Percentiles rank a stretch among this genome's conserved stretches.
These are phyloP conservation scores for Muscidifurax raptorellus DNA, from an alignment of 1,140 invertebrate species.

Conservation along the genomic window DNA sequence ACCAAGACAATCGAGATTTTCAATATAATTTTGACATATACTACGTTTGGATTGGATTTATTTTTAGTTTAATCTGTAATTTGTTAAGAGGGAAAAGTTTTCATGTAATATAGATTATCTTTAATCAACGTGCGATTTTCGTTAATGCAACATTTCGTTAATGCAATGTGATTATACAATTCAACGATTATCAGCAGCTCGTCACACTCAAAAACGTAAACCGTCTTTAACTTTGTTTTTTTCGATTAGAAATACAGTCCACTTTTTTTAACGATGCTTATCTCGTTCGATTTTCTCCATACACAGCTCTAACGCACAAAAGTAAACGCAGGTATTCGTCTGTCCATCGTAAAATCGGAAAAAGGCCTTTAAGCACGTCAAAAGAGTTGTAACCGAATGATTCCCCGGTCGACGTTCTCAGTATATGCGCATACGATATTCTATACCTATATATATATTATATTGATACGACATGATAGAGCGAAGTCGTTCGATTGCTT, in stretches of 20 bases:
- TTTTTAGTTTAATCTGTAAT: not conserved
- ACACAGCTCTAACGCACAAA: not conserved
- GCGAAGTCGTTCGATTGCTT: not conserved
- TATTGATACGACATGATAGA: not conserved
- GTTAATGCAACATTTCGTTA: not conserved
- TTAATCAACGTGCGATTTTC: not conserved
- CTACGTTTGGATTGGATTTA: not conserved
- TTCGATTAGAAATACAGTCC: not conserved
- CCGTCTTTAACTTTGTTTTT: not conserved
- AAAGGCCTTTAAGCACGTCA: not conserved
- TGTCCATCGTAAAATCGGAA: not conserved
- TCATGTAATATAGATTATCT: slow-evolving; percentile 17
- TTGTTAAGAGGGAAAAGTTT: slow-evolving; percentile 14
- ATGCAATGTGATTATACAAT: slow-evolving; percentile 1
- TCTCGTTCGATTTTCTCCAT: not conserved
- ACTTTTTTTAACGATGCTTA: not conserved
- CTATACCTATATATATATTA: not conserved
- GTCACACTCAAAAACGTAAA: slow-evolving; percentile 28
- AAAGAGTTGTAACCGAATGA: no score
- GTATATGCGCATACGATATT: no score
- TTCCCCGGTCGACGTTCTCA: no score
- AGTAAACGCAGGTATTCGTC: not conserved
- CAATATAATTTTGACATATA: slow-evolving; percentile 1
- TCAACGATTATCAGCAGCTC: slow-evolving; percentile 42
- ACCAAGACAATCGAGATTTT: slow-evolving; percentile 27